Conservation (phyloP, 2,888 invertebrate species). For the Drepana falcataria region DNA sequence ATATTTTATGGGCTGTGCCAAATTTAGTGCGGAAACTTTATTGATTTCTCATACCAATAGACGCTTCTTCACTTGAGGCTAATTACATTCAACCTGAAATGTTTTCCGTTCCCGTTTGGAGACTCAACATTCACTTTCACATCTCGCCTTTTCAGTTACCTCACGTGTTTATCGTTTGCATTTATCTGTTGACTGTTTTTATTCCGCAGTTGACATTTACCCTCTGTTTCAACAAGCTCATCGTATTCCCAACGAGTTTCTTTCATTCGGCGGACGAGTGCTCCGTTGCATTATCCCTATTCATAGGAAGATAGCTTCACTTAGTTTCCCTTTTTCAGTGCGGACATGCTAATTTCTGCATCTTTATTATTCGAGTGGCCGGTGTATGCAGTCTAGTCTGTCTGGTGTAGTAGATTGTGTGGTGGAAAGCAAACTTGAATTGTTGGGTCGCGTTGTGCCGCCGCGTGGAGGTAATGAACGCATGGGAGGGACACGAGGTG, state of each 20-base stretch:
- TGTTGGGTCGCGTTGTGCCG: constrained; percentile 57
- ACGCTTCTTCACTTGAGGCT: constrained; percentile 21
- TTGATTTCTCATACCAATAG: constrained; percentile 49
- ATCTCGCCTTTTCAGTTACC: constrained; percentile 63
- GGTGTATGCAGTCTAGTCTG: constrained; percentile 65
- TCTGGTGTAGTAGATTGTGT: constrained; percentile 74
- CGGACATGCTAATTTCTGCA: constrained; percentile 75
- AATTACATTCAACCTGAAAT: constrained; percentile 26
- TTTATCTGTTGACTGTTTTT: constrained; percentile 79
- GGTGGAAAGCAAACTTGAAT: constrained; percentile 78
- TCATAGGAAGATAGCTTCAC: constrained; percentile 76
- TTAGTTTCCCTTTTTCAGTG: constrained; percentile 76
- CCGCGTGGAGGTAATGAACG: constrained; percentile 76
- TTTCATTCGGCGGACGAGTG: constrained; percentile 72
- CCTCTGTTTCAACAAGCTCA: constrained; percentile 71
- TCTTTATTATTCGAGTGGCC: constrained; percentile 78
- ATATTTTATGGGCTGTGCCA: constrained; percentile 72
- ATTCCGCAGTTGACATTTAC: constrained; percentile 76
- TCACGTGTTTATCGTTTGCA: constrained; percentile 75
- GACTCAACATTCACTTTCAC: constrained; percentile 57
- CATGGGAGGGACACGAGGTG: constrained; percentile 69
- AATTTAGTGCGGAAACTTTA: constrained; percentile 66
- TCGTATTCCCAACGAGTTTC: constrained; percentile 65
- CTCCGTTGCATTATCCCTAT: constrained; percentile 71
- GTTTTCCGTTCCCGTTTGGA: constrained; percentile 31